phyloP scores from a whole-genome alignment of 2,113 vertebrate genomes.

The Heterocephalus glaber region DNA sequence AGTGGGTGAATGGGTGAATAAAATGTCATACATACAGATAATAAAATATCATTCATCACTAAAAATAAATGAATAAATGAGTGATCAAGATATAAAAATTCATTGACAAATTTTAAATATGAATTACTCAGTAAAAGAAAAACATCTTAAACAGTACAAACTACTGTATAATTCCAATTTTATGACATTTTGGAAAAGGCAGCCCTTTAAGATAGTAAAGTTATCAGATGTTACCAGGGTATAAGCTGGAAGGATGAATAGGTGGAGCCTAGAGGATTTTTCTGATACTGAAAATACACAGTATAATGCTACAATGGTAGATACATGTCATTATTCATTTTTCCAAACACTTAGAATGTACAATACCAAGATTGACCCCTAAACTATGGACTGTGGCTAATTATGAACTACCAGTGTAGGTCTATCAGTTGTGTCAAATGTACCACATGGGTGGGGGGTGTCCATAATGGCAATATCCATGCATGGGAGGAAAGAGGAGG shows the following conservation, averaged over 20 bases:
- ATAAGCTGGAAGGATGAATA: neutral
- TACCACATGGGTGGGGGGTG: neutral
- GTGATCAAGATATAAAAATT: neutral
- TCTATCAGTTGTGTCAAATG: neutral
- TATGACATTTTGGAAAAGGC: neutral
- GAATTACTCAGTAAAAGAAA: neutral
- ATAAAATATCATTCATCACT: neutral
- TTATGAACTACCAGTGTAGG: neutral
- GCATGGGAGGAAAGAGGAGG: too few species aligned
- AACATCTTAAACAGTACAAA: neutral
- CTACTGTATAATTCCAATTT: neutral
- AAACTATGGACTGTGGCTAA: neutral
- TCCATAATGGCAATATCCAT: neutral
- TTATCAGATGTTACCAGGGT: neutral
- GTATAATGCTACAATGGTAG: neutral
- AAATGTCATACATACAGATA: neutral
- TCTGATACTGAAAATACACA: neutral
- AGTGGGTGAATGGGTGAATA: neutral
- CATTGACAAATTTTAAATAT: neutral
- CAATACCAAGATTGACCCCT: neutral
- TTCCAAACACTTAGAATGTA: neutral
- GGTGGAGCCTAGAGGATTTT: neutral
- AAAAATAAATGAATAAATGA: neutral
- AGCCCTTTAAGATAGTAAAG: neutral
- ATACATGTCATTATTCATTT: neutral